Base-by-base conservation (phyloP, 2,113 vertebrate species). In the Notarius lentiginosus region DNA sequence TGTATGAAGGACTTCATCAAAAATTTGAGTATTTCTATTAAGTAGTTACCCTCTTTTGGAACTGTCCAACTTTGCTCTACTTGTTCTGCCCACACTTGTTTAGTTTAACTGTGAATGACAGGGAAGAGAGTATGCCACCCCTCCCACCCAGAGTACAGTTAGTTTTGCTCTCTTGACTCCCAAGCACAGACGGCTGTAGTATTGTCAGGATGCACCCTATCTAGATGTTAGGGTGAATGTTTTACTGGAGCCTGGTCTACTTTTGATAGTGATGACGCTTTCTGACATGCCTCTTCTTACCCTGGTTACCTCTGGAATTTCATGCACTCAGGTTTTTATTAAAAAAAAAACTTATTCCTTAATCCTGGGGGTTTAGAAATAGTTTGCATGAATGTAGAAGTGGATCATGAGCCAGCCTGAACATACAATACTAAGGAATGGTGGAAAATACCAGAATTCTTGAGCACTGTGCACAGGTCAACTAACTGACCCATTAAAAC, bases 401-500 rank as follows among this genome's bases (percentile, higher is more conserved):
- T 47, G 73, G 24, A 18, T 65, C 70, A 15, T 79, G 65, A 20
- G 22, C 58, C 56, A 82, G 61, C 22, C 24, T 24, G 49, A 22
- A 56, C 55, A 79, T 84, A 76, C 72, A 83, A 84, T 58, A 63
- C 47, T 58, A 82, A 70, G 77, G 30, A 80, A 56, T 82, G 80
- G 77, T 60, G 68, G 66, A 86, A 60, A 66, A 68, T 0, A 53
- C 58, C 56, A 68, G 66, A 47, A 85, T 83, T 89, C 61, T 88
- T 84, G 22, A 61, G 41, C 51, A 41, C 51, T 55, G 22, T 61
- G 53, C 56, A 70, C 66, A 89, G 82, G 87, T 84, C 87, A 82
- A 88, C 88, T 91, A 89, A 70, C 86, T 90, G 90, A 92, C 89
- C 90, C 89, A 87, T 92, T 90, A 90, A 90, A 90, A 73, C 10